A percentile compares a stretch with the other conserved stretches of the same genome.
phyloP scores from a whole-genome alignment of 2,797 vertebrate genomes.

The Chiroxiphia lanceolata region DNA sequence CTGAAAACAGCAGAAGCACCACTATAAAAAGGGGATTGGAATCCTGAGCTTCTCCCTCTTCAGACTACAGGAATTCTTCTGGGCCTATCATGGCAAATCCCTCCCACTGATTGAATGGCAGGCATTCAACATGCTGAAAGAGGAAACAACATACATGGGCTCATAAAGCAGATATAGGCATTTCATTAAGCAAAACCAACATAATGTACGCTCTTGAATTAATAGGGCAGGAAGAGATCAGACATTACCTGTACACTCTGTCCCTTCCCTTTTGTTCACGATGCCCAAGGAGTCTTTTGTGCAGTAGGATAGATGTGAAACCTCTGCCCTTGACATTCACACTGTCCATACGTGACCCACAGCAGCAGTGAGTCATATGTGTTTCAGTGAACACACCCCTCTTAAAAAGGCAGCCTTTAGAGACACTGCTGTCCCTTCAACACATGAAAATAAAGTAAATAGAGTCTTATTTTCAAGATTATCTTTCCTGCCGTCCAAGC shows the following conservation, averaged over 20 bases:
- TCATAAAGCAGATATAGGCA: not conserved
- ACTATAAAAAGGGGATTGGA: not conserved
- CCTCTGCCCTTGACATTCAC: not conserved
- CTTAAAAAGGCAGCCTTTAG: not conserved
- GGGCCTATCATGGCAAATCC: not conserved
- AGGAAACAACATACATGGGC: not conserved
- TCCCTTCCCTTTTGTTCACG: not conserved
- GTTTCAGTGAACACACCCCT: not conserved
- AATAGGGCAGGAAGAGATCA: not conserved
- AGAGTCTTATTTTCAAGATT: not conserved
- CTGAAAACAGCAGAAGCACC: not conserved
- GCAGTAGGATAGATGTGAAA: not conserved
- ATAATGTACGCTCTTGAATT: not conserved
- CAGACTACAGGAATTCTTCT: not conserved
- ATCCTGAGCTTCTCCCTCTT: not conserved
- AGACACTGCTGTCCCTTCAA: not conserved
- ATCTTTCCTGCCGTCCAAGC: not conserved
- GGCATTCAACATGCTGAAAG: not conserved
- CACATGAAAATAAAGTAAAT: not conserved
- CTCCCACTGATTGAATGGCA: not conserved
- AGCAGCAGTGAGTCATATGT: not conserved
- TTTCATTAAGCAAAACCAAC: not conserved
- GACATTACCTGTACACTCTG: accelerated
- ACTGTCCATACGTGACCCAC: not conserved
- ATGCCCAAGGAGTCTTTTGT: not conserved